Evolutionary conservation across 2,888 invertebrate species (phyloP).

Genomic region (Limnephilus auricula): DNA sequence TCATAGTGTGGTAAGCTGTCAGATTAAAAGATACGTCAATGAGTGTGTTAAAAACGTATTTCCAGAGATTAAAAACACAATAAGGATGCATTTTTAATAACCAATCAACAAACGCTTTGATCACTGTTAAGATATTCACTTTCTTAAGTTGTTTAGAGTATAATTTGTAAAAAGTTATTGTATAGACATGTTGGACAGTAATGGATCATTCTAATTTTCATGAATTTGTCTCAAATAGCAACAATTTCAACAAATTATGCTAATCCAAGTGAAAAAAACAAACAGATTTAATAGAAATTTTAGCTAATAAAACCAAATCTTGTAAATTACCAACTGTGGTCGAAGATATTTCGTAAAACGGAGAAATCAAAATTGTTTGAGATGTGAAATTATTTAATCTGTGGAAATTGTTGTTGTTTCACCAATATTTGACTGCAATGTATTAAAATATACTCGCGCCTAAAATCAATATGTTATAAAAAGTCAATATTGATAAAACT

Average conservation of each 20-base stretch:
- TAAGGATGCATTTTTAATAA: constrained; percentile 12
- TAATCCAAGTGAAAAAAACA: not conserved
- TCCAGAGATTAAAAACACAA: constrained; percentile 33
- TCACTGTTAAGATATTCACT: constrained; percentile 52
- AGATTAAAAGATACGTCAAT: not conserved
- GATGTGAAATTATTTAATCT: not conserved
- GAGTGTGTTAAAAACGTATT: constrained; percentile 17
- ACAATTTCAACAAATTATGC: not conserved
- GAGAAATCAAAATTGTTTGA: not conserved
- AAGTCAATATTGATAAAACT: constrained; percentile 62
- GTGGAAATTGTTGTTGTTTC: constrained; percentile 51
- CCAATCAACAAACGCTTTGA: constrained; percentile 11
- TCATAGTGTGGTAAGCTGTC: constrained; percentile 8
- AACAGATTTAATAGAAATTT: not conserved
- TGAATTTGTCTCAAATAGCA: not conserved
- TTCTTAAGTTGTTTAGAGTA: constrained; percentile 26
- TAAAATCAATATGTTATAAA: constrained; percentile 61
- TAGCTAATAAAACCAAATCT: not conserved
- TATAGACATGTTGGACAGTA: constrained; percentile 34
- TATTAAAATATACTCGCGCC: constrained; percentile 62
- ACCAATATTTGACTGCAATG: constrained; percentile 59
- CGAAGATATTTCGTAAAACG: not conserved
- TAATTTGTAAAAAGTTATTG: constrained; percentile 62
- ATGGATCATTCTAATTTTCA: constrained; percentile 3
- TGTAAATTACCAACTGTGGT: not conserved